Evolutionary conservation across 2,797 vertebrate species (phyloP).

Genomic region (Astyanax mexicanus): DNA sequence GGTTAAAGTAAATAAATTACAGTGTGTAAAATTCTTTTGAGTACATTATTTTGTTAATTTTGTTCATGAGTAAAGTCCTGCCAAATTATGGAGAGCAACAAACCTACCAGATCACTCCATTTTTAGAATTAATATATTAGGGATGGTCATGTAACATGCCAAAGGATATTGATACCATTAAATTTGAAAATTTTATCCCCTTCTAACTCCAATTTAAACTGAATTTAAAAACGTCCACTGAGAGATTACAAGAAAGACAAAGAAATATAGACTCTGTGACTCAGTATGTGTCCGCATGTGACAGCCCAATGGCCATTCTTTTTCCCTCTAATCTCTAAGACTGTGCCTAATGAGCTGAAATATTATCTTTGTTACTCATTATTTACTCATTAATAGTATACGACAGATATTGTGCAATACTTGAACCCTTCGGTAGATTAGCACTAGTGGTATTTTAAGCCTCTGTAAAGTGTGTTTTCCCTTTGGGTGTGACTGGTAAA

Average conservation of each 20-base stretch:
- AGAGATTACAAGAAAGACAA: no score
- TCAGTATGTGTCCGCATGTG: background rate
- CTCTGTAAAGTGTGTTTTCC: slow-evolving; percentile 3
- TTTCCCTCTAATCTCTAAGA: background rate
- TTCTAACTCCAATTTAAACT: no score
- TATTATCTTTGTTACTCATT: slow-evolving; percentile 23
- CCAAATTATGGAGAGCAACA: no score
- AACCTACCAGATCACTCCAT: no score
- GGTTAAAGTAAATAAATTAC: no score
- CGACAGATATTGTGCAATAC: slow-evolving; percentile 9
- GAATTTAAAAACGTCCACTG: background rate
- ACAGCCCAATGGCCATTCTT: background rate
- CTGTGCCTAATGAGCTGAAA: slow-evolving; percentile 3
- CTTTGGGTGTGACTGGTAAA: slow-evolving; percentile 67
- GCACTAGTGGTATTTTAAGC: background rate
- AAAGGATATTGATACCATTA: no score
- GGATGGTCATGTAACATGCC: no score
- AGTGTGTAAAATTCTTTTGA: no score
- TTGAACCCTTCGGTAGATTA: slow-evolving; percentile 15
- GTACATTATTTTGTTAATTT: no score
- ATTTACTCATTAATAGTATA: slow-evolving; percentile 16
- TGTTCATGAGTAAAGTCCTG: no score
- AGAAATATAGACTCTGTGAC: background rate
- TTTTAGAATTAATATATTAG: no score
- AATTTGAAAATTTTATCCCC: no score